Evolutionary conservation across 1,140 invertebrate genomes (phyloP).

Genomic region (Nephila pilipes): DNA sequence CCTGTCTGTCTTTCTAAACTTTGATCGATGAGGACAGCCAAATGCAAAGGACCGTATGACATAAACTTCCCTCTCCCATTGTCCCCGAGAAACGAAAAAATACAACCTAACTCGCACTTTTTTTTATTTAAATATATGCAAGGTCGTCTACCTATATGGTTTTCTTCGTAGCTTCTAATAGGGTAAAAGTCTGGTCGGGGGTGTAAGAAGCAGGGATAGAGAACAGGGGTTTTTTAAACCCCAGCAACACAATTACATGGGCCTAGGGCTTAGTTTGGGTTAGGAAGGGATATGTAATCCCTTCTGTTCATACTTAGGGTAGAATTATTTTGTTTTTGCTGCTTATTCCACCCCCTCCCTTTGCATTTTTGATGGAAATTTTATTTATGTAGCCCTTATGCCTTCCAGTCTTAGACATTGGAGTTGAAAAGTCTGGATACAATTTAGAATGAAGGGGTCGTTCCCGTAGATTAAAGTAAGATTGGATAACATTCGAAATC

Average conservation of each 20-base stretch:
- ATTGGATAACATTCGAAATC: constrained; percentile 26
- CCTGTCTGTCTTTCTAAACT: constrained; percentile 14
- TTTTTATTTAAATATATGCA: constrained; percentile 55
- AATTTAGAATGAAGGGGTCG: constrained; percentile 18
- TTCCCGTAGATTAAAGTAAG: constrained; percentile 43
- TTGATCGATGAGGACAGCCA: constrained; percentile 28
- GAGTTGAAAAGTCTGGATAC: constrained; percentile 41
- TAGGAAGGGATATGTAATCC: constrained; percentile 52
- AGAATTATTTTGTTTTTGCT: not conserved
- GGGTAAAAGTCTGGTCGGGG: not conserved
- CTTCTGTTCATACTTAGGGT: constrained; percentile 43
- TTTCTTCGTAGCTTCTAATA: not conserved
- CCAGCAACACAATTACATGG: constrained; percentile 40
- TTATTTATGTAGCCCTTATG: not conserved
- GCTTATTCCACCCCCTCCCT: not conserved
- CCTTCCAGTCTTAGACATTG: not conserved
- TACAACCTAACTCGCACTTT: constrained; percentile 35
- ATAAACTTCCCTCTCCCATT: not conserved
- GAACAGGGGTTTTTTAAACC: constrained; percentile 17
- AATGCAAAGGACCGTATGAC: not conserved
- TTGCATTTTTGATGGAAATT: constrained; percentile 47
- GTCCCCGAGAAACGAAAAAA: constrained; percentile 2
- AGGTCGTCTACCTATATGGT: constrained; percentile 36
- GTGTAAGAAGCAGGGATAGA: not conserved
- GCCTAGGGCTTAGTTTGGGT: constrained; percentile 10